Percentiles rank a stretch among this genome's conserved stretches.
Conservation (phyloP, 2,797 vertebrate species). For the Acanthurus lineatus region DNA sequence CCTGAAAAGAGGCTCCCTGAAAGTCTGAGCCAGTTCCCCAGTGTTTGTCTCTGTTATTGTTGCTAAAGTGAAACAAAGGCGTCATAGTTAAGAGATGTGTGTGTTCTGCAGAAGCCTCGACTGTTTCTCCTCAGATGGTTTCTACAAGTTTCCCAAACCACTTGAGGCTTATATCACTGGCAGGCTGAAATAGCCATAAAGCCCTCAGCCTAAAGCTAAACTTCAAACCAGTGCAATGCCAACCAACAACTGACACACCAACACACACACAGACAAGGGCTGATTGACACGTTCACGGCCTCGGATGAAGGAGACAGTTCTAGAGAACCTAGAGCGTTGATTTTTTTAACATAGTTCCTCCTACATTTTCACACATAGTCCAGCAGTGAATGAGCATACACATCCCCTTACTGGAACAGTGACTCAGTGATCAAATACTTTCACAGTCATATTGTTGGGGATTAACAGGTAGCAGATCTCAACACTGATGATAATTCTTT, state of each 20-base stretch:
- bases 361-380: too few species aligned
- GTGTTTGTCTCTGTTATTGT: conserved; percentile 20
- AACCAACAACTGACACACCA: conserved; percentile 37
- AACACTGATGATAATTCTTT: conserved; percentile 34
- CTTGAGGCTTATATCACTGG: conserved; percentile 50
- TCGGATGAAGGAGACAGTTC: not conserved
- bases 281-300: conserved; percentile 18
- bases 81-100: not conserved
- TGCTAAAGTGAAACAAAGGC: conserved; percentile 22
- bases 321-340: too few species aligned
- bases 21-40: conserved; percentile 8
- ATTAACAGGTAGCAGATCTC: conserved; percentile 44
- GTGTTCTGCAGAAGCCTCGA: conserved; percentile 26
- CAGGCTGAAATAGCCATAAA: conserved; percentile 40
- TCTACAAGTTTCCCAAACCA: conserved; percentile 53
- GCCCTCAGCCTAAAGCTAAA: conserved; percentile 40
- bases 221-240: conserved; percentile 39
- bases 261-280: conserved; percentile 10
- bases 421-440: conserved; percentile 32
- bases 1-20: conserved; percentile 8
- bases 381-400: too few species aligned
- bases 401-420: conserved; percentile 33
- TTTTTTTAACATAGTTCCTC: too few species aligned
- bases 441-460: conserved; percentile 34
- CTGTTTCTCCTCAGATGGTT: conserved; percentile 38